phyloP scores from a whole-genome alignment of 1,140 invertebrate species.

The Tribolium castaneum region DNA sequence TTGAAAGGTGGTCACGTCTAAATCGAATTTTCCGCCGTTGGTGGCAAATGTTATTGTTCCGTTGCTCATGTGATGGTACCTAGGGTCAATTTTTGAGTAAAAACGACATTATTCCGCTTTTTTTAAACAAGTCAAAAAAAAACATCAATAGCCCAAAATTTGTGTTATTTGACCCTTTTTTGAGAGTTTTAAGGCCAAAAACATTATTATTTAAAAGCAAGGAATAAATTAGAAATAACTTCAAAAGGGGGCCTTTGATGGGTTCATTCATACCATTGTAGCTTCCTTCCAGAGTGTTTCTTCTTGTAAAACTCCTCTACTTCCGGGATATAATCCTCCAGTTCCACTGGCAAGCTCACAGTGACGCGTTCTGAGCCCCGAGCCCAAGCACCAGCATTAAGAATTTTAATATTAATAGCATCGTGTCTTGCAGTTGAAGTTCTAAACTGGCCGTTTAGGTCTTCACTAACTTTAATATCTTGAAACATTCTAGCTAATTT shows the following conservation, averaged over 20 bases:
- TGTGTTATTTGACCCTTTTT: no score
- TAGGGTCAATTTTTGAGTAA: no score
- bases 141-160: no score
- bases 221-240: no score
- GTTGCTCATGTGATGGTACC: slow-evolving; percentile 99
- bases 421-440: slow-evolving; percentile 75
- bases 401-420: slow-evolving; percentile 91
- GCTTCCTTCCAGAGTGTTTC: slow-evolving; percentile 97
- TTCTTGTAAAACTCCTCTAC: slow-evolving; percentile 95
- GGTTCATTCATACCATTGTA: slow-evolving; percentile 92
- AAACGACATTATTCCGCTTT: no score
- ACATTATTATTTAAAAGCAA: no score
- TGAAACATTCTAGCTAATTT: slow-evolving; percentile 97
- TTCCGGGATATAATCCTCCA: slow-evolving; percentile 99
- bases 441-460: slow-evolving; percentile 86
- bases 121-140: no score
- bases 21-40: slow-evolving; percentile 93
- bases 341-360: slow-evolving; percentile 94
- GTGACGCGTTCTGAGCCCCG: slow-evolving; percentile 93
- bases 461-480: slow-evolving; percentile 99
- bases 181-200: no score
- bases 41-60: slow-evolving; percentile 97
- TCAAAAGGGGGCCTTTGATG: no score
- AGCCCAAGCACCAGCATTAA: slow-evolving; percentile 99
- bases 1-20: slow-evolving; percentile 99